These are phyloP conservation scores for Aphelinus certus DNA, from an alignment of 1,140 invertebrate genomes.

Conservation along the genomic window DNA sequence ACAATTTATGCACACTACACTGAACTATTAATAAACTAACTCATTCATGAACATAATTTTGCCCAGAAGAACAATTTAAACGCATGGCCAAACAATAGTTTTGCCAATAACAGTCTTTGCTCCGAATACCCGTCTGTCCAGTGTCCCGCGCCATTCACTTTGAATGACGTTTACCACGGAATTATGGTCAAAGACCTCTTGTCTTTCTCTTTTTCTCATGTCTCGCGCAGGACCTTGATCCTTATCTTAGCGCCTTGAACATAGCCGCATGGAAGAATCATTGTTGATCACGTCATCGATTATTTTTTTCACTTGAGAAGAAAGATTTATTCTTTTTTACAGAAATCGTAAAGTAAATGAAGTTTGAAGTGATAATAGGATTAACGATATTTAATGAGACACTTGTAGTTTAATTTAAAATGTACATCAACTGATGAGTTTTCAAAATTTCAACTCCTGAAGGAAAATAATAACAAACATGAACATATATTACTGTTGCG, in stretches of 20 bases:
- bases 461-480: no score
- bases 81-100: conserved; percentile 4
- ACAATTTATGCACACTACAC: background rate
- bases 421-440: no score
- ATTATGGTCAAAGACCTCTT: conserved; percentile 1
- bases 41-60: background rate
- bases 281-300: conserved; percentile 28
- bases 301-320: conserved; percentile 14
- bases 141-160: conserved; percentile 27
- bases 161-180: background rate
- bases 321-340: no score
- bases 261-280: conserved; percentile 29
- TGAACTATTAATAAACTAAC: background rate
- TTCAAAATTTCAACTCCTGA: no score
- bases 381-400: no score
- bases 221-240: conserved; percentile 33
- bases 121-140: background rate
- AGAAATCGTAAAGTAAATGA: no score
- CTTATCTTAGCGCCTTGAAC: conserved; percentile 33
- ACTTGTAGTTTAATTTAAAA: no score
- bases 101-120: background rate
- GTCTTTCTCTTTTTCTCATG: conserved; percentile 16
- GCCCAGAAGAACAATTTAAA: conserved; percentile 6
- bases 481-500: no score
- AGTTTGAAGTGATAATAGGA: no score